Evolutionary conservation across 2,797 vertebrate genomes (phyloP).

Genomic region (Furcifer pardalis): DNA sequence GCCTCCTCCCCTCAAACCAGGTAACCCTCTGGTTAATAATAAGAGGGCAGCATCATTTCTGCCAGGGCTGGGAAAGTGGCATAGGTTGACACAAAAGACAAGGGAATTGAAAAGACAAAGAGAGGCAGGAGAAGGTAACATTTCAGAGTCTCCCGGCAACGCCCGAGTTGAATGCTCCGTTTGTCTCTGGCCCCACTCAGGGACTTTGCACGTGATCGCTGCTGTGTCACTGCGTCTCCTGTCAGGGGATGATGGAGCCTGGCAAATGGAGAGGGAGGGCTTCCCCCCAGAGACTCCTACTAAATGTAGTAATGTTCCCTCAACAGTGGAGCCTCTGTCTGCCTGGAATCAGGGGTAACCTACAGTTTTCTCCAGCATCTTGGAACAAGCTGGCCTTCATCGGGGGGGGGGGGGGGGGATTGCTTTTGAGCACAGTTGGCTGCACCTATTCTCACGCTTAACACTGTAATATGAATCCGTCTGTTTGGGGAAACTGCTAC

Average conservation of each 20-base stretch:
- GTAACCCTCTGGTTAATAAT: constrained; percentile 35
- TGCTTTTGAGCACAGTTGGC: constrained; percentile 15
- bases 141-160: constrained; percentile 71
- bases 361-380: constrained; percentile 72
- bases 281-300: constrained; percentile 69
- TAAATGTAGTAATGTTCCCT: constrained; percentile 69
- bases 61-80: constrained; percentile 75
- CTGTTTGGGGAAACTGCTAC: constrained; percentile 39
- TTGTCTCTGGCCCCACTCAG: constrained; percentile 50
- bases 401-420: background rate
- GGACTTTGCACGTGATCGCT: constrained; percentile 56
- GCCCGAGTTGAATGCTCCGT: constrained; percentile 64
- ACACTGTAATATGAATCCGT: constrained; percentile 38
- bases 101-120: constrained; percentile 68
- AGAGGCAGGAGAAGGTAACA: constrained; percentile 64
- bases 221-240: constrained; percentile 69
- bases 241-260: constrained; percentile 69
- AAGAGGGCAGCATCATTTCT: constrained; percentile 60
- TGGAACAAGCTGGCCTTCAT: constrained; percentile 57
- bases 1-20: background rate
- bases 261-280: constrained; percentile 55
- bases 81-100: constrained; percentile 63
- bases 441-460: constrained; percentile 49
- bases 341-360: constrained; percentile 63
- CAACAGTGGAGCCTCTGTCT: constrained; percentile 78